Evolutionary conservation across 2,113 vertebrate genomes (phyloP).

Genomic region (Brevimyrus niger): DNA sequence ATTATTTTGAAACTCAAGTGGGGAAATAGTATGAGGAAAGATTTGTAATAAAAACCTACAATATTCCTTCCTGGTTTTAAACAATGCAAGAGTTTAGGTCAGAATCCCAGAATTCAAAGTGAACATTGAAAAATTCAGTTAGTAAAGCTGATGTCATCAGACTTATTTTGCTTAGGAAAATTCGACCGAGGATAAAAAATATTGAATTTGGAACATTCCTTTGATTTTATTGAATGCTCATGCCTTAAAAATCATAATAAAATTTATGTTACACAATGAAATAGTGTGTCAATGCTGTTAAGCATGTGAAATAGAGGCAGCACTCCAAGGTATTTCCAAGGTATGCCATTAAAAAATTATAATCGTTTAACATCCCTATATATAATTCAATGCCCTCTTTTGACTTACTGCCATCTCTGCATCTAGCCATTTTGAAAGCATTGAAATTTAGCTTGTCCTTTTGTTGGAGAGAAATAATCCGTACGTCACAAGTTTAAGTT

Average conservation of each 20-base stretch:
- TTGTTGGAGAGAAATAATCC: not conserved
- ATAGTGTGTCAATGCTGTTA: not conserved
- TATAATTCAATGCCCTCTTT: not conserved
- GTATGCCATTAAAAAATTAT: not conserved
- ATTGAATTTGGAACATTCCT: not conserved
- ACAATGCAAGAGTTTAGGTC: not conserved
- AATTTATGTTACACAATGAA: not conserved
- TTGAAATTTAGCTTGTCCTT: not conserved
- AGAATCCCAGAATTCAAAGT: not conserved
- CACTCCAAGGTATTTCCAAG: not conserved
- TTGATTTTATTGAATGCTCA: not conserved
- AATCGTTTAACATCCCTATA: not conserved
- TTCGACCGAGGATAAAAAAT: not conserved
- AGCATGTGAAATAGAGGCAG: not conserved
- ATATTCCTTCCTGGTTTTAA: not conserved
- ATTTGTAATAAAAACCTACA: not conserved
- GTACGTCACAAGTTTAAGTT: not conserved
- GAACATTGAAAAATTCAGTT: not conserved
- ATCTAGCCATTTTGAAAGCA: not conserved
- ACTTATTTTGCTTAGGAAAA: not conserved
- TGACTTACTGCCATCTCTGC: not conserved
- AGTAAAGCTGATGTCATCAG: not conserved
- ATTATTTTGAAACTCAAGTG: no score
- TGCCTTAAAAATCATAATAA: not conserved
- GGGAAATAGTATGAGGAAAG: no score